These are phyloP conservation scores for Alloscopus bannaensis DNA, from an alignment of 2,888 invertebrate species.

Conservation along the genomic window DNA sequence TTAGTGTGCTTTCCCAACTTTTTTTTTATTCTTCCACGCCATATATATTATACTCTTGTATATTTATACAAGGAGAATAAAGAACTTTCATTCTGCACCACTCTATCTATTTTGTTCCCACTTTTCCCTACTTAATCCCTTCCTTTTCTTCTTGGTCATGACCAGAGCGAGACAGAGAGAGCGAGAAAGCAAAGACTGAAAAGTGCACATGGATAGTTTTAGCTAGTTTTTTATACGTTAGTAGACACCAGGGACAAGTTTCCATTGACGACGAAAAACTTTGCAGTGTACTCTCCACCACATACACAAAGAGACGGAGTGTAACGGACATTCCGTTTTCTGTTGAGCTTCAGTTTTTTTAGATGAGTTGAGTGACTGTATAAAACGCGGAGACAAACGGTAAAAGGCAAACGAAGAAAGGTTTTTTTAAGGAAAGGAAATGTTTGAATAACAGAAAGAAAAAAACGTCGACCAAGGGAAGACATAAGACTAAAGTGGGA, in stretches of 20 bases:
- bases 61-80: neutral
- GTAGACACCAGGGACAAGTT: constrained; percentile 61
- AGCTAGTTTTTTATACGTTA: constrained; percentile 58
- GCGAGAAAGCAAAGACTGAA: constrained; percentile 31
- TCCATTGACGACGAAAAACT: constrained; percentile 53
- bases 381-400: constrained; percentile 15
- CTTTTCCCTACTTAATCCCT: constrained; percentile 56
- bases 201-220: constrained; percentile 53
- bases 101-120: constrained; percentile 17
- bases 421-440: constrained; percentile 29
- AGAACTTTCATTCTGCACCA: constrained; percentile 46
- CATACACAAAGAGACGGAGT: neutral
- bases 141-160: constrained; percentile 59
- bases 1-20: constrained; percentile 8
- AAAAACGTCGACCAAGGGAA: constrained; percentile 25
- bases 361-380: constrained; percentile 21
- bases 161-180: constrained; percentile 34
- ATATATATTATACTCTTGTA: too few species aligned
- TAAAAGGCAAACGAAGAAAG: constrained; percentile 26
- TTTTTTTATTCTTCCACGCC: constrained; percentile 10
- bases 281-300: neutral
- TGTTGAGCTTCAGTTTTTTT: neutral
- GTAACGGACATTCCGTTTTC: neutral
- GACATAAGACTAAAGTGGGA: constrained; percentile 35
- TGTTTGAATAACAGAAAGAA: constrained; percentile 23